These are phyloP conservation scores for Cheirogaleus medius DNA, from an alignment of 2,113 vertebrate species.

Conservation along the genomic window DNA sequence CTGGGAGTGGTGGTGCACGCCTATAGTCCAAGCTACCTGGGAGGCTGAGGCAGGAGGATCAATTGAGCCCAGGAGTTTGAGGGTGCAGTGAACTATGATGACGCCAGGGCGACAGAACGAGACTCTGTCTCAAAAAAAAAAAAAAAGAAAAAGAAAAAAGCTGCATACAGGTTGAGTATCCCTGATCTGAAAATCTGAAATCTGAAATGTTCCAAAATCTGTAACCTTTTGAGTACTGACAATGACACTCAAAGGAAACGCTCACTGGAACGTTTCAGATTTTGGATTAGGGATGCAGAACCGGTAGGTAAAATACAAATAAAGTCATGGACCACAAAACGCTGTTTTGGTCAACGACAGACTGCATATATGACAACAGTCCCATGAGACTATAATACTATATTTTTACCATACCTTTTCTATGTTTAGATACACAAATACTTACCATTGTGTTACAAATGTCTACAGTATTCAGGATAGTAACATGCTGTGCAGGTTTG, in stretches of 20 bases:
- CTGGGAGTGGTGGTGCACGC: not conserved
- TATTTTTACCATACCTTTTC: too few species aligned
- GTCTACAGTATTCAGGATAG: too few species aligned
- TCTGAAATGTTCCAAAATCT: not conserved
- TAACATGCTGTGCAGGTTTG: too few species aligned
- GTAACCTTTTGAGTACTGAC: not conserved
- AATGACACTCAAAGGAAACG: not conserved
- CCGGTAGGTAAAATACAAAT: not conserved
- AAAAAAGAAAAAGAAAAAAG: not conserved
- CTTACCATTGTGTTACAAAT: too few species aligned
- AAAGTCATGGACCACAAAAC: not conserved
- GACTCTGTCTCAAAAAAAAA: not conserved
- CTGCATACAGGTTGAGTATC: not conserved
- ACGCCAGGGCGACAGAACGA: not conserved
- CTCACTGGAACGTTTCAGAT: not conserved
- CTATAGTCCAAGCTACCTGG: not conserved
- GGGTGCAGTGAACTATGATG: too few species aligned
- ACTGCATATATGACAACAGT: too few species aligned
- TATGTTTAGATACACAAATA: too few species aligned
- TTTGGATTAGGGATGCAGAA: not conserved
- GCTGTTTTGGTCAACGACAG: too few species aligned
- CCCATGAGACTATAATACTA: too few species aligned
- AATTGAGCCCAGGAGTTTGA: not conserved
- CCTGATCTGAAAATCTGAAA: not conserved
- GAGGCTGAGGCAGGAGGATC: not conserved